Conservation (phyloP, 1,140 invertebrate genomes). For the Leucophenga varia region DNA sequence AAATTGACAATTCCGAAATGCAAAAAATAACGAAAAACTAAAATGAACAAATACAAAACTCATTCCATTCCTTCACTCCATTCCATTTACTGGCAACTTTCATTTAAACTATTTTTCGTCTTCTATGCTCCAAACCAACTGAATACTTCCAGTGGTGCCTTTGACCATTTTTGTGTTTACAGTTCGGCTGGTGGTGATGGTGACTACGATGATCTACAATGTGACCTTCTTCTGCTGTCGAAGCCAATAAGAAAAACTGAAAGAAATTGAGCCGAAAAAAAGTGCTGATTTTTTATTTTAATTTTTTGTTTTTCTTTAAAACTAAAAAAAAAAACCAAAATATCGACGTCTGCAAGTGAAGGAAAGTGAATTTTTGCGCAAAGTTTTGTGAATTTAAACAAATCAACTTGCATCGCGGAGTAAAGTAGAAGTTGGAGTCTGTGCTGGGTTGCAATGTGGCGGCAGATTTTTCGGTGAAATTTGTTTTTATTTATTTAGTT, state of each 20-base stretch:
- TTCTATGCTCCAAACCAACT: conserved; percentile 47
- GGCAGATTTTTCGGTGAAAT: conserved; percentile 41
- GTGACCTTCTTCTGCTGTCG: conserved; percentile 47
- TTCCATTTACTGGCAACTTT: conserved; percentile 53
- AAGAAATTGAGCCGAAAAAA: too few species aligned
- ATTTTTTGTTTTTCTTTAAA: too few species aligned
- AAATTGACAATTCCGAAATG: conserved; percentile 19
- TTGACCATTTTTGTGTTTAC: too few species aligned
- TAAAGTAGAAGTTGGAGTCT: too few species aligned
- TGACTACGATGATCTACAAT: conserved; percentile 49
- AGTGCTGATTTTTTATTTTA: too few species aligned
- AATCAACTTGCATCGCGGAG: conserved; percentile 38
- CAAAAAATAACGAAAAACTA: conserved; percentile 8
- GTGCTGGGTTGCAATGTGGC: conserved; percentile 18
- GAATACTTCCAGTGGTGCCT: conserved; percentile 47
- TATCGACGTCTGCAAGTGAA: conserved; percentile 28
- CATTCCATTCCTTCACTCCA: too few species aligned
- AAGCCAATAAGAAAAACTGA: conserved; percentile 9
- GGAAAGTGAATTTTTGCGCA: conserved; percentile 53
- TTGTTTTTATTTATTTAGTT: too few species aligned
- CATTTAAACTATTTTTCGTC: conserved; percentile 51
- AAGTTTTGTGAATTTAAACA: too few species aligned
- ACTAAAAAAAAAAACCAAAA: conserved; percentile 7
- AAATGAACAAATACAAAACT: conserved; percentile 34
- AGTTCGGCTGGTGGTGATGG: too few species aligned